phyloP scores from a whole-genome alignment of 2,797 vertebrate species.

The Holocentrus rufus region DNA sequence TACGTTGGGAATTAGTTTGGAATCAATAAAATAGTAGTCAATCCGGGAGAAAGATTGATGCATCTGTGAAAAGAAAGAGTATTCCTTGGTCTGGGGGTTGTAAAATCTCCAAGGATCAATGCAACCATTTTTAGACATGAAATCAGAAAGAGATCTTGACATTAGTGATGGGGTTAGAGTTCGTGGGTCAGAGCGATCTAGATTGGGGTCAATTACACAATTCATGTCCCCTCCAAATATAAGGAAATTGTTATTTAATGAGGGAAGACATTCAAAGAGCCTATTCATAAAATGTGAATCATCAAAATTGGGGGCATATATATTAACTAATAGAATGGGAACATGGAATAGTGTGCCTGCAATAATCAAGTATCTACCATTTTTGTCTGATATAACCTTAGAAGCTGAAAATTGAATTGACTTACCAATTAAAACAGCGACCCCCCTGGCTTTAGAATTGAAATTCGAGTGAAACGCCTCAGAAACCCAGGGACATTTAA shows the following conservation, averaged over 20 bases:
- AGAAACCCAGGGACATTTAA: neutral
- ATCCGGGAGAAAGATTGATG: too few species aligned
- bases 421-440: conserved; percentile 2
- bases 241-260: neutral
- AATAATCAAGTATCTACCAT: conserved; percentile 6
- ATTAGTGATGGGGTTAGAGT: neutral
- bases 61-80: too few species aligned
- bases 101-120: neutral
- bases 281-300: conserved; percentile 4
- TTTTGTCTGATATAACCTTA: conserved; percentile 1
- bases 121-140: neutral
- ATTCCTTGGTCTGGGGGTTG: neutral
- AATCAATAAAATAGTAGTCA: too few species aligned
- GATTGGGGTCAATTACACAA: neutral
- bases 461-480: neutral
- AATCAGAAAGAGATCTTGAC: neutral
- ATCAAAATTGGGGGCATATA: conserved; percentile 2
- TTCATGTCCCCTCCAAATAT: neutral
- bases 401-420: conserved; percentile 9
- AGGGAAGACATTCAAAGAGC: neutral
- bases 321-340: conserved; percentile 5
- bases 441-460: conserved; percentile 4
- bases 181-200: neutral
- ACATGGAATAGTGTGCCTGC: neutral
- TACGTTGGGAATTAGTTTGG: too few species aligned